Evolutionary conservation across 2,888 invertebrate genomes (phyloP), one percentile per base, ranked within the genome.

Genomic region (Ornithoptera alexandrae): DNA sequence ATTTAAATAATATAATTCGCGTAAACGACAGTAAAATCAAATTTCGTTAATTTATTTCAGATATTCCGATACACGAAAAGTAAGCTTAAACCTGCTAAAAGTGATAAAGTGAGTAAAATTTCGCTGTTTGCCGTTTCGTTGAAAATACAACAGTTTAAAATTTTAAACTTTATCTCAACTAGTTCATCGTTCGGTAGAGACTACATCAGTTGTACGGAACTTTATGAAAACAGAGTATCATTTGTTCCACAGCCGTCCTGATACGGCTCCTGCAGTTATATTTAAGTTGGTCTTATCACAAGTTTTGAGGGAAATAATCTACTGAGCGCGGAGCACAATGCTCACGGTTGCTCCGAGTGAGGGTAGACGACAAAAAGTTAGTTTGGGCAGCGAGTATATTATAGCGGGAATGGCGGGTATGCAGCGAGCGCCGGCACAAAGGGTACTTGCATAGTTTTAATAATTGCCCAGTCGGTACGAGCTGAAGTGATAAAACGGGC

Each of bases 401-500:
- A 20, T 67, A 59, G 63, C 50, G n/a, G 70, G 68, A 20, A 68
- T 64, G 67, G 62, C 42, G 36, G 24, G 65, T 69, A 60, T 58
- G 61, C 60, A 22, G 50, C 42, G 39, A n/a, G 30, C 30, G 2
- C 69, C 72, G 18, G 72, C 73, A 75, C 72, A 74, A 70, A 71
- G 69, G 53, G 18, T 72, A 74, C 74, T 69, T 67, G 62, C 65
- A 71, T 70, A 69, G 66, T 67, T 69, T 65, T 61, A 72, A 72
- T 72, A 74, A 68, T 70, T 71, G 67, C 67, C 68, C 65, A 68
- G 66, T 78, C 74, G 74, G 75, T 76, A 73, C 72, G 68, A 76
- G 75, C 77, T 76, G 65, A 74, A 75, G 76, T 71, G 76, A 77
- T 78, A 76, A 75, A 76, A 77, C 74, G 76, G 74, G 76, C 73